Base-by-base conservation (phyloP, 1,140 invertebrate species). In the Ceratina australensis region DNA sequence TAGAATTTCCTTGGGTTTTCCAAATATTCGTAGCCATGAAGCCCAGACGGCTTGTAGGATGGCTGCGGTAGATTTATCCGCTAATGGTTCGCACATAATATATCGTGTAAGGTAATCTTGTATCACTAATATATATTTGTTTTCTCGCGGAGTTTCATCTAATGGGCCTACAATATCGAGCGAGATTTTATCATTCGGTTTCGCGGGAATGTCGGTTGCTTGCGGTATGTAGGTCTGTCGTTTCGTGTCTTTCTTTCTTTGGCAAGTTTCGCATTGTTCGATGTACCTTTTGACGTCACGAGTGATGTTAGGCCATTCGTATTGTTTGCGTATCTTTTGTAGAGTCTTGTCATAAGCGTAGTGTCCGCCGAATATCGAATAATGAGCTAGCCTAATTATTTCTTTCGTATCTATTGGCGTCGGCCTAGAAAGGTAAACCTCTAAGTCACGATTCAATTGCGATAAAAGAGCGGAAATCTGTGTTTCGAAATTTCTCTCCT, bases 21-120 rank as follows among this genome's bases (percentile, higher is more conserved):
- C 63, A 5, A 65, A 65, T 22, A 65, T 65, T 1, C 63, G 33
- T 18, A 65, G 15, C 64, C 64, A 66, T 7, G 64, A 66, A 18
- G 64, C 47, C 47, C 64, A 26, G 24, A 67, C 8, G 65, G 65
- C 50, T 54, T 67, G 65, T 67, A 54, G 28, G 10, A 54, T 67
- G 47, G 64, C 64, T 66, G 64, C 47, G 0, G 65, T 67, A 2
- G 49, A 28, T 67, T 67, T 54, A 1, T 67, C 49, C 0, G 54
- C 26, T 26, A 65, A 24, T 13, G 42, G 63, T 49, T 65, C 42
- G 42, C 42, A 65, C 10, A 49, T 22, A 12, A 65, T 12, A 2
- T 65, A 65, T 22, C 57, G 22, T 0, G 63, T 49, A 5, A 47
- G 15, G 12, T 65, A 65, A 12, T 65, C 63, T 20, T 65, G 63